Percentiles rank a stretch among this genome's conserved stretches.
phyloP scores from a whole-genome alignment of 1,140 invertebrate species.

The Drosophila chauvacae region DNA sequence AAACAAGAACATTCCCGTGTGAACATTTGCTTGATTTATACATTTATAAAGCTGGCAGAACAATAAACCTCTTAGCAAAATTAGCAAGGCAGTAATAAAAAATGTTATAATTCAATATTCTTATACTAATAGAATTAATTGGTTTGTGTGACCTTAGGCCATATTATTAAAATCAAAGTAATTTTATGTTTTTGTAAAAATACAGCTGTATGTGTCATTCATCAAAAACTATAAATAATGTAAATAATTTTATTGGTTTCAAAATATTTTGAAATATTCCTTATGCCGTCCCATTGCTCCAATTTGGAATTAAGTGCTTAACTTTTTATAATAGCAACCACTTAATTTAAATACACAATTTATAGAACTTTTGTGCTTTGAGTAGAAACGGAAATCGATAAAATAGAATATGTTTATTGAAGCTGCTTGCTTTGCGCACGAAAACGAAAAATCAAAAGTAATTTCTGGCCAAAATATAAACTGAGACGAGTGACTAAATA shows the following conservation, averaged over 20 bases:
- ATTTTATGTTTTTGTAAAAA: constrained; percentile 18
- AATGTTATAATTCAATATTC: background rate
- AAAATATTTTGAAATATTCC: background rate
- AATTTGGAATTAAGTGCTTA: constrained; percentile 51
- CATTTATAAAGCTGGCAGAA: background rate
- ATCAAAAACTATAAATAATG: constrained; percentile 26
- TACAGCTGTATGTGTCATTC: constrained; percentile 60
- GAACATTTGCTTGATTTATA: background rate
- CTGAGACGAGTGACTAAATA: constrained; percentile 34
- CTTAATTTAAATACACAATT: constrained; percentile 56
- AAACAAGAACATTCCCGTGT: too few relatives aligned
- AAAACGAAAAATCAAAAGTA: constrained; percentile 48
- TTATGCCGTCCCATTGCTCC: constrained; percentile 22
- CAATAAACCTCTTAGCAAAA: background rate
- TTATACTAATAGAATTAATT: background rate
- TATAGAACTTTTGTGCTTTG: constrained; percentile 49
- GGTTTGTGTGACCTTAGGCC: constrained; percentile 1
- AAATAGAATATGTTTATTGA: constrained; percentile 69
- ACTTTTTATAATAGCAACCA: constrained; percentile 50
- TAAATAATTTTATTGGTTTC: background rate
- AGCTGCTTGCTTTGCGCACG: constrained; percentile 16
- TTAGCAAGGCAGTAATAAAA: background rate
- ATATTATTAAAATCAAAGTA: constrained; percentile 21
- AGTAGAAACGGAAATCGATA: constrained; percentile 75
- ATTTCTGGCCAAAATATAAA: constrained; percentile 55